A percentile compares a stretch with the other conserved stretches of the same genome.
Conservation (phyloP, 2,113 vertebrate species). For the Cebus imitator region DNA sequence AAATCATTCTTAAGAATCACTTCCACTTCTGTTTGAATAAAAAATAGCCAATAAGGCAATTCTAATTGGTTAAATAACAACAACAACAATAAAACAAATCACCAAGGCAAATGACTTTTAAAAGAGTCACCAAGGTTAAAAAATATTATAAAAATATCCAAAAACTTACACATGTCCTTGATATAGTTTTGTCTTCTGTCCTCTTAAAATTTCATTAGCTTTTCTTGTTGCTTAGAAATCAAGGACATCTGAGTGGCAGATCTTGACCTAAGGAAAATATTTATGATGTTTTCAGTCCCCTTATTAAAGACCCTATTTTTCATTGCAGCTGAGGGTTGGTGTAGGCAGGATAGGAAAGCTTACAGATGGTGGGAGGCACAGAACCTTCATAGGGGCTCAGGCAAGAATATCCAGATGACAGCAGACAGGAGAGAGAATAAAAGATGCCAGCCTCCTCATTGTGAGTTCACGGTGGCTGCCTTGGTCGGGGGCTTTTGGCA, state of each 20-base stretch:
- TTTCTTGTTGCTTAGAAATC: not conserved
- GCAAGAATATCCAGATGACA: not conserved
- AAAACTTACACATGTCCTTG: not conserved
- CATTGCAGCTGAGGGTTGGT: not conserved
- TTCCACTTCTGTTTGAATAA: not conserved
- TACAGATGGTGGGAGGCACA: not conserved
- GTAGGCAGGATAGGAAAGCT: not conserved
- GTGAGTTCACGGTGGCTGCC: not conserved
- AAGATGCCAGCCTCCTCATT: not conserved
- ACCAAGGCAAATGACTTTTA: not conserved
- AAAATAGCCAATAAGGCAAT: not conserved
- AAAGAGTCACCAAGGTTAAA: not conserved
- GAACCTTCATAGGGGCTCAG: not conserved
- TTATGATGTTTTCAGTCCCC: not conserved
- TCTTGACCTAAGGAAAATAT: not conserved
- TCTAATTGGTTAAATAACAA: not conserved
- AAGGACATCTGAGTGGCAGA: not conserved
- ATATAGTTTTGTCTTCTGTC: not conserved
- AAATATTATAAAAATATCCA: not conserved
- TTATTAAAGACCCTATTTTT: not conserved
- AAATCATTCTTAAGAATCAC: slow-evolving; percentile 3
- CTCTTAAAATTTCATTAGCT: slow-evolving; percentile 4
- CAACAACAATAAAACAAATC: slow-evolving; percentile 1
- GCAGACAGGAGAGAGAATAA: not conserved
- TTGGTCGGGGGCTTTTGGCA: not conserved